Evolutionary conservation across 1,140 invertebrate species (phyloP), one percentile per base, ranked within the genome.

Genomic region (Amphibalanus amphitrite): DNA sequence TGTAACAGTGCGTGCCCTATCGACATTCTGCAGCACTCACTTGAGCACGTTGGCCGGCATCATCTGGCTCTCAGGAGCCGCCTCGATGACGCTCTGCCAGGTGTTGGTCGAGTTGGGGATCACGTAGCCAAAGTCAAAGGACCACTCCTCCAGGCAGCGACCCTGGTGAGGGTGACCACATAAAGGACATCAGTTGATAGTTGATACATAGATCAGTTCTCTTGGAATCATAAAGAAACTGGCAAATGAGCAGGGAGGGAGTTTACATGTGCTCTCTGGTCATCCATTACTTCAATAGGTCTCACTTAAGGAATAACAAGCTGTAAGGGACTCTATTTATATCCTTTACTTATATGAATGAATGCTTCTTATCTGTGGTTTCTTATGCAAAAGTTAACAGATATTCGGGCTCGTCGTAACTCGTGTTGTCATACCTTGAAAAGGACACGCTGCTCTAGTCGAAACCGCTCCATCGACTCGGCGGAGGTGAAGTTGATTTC

Each of bases 51-150:
- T 94, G 1, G 96, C 95, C 67, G 97, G 96, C 93, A 99, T 97
- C 96, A 99, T 99, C 83, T 99, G 94, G 73, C 92, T 96, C 82
- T 99, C 96, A 3, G 97, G 96, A 0, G 97, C 97, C 59, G 97
- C 95, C 83, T 98, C 94, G 76, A 99, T 97, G 28, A 95, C 84
- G 72, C 91, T 96, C 80, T 98, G 95, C 97, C 97, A 99, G 6
- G 96, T 98, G 81, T 99, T 99, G 67, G 95, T 98, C 28, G 96
- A 98, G 76, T 95, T 95, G 28, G 95, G 92, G 78, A 98, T 98
- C 0, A 99, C 96, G 82, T 95, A 97, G 67, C 97, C 97, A 87
- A 99, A 98, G 79, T 99, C 95, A 82, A 99, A 99, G 80, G 91
- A 93, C 97, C 97, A 99, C 82, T 99, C 95, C 84, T 95, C 91